Evolutionary conservation across 1,140 invertebrate species (phyloP).

Genomic region (Drosophila melanica): DNA sequence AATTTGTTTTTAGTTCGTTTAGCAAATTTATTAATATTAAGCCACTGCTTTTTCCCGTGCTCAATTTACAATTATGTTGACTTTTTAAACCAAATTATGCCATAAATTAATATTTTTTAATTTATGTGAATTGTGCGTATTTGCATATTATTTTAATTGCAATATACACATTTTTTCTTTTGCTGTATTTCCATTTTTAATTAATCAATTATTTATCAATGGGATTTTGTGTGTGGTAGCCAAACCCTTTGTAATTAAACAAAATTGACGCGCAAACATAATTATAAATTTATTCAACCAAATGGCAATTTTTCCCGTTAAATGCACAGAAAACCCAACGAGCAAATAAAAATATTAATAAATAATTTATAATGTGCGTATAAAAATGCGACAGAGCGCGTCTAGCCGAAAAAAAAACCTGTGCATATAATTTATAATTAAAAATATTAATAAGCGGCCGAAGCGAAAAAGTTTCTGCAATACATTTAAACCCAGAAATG

Average conservation of each 20-base stretch:
- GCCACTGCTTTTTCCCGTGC: not conserved
- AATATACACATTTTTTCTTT: not conserved
- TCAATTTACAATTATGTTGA: not conserved
- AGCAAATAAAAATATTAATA: constrained; percentile 16
- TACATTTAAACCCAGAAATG: no score
- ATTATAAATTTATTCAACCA: constrained; percentile 12
- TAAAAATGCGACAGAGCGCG: constrained; percentile 26
- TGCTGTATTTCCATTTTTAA: not conserved
- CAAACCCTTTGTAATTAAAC: constrained; percentile 9
- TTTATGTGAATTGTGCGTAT: constrained; percentile 25
- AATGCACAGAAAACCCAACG: not conserved
- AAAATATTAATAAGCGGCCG: constrained; percentile 4
- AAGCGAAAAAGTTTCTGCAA: constrained; percentile 11
- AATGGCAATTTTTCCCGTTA: constrained; percentile 22
- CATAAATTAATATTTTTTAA: constrained; percentile 23
- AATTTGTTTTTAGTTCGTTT: not conserved
- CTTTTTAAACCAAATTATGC: constrained; percentile 1
- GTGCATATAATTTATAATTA: not conserved
- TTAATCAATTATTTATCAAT: constrained; percentile 9
- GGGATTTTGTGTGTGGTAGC: not conserved
- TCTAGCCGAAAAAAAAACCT: constrained; percentile 8
- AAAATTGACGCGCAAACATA: constrained; percentile 9
- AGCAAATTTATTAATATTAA: not conserved
- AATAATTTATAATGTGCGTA: constrained; percentile 27
- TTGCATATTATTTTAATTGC: constrained; percentile 9